Evolutionary conservation across 1,140 invertebrate species (phyloP).

Genomic region (Aphidius gifuensis): DNA sequence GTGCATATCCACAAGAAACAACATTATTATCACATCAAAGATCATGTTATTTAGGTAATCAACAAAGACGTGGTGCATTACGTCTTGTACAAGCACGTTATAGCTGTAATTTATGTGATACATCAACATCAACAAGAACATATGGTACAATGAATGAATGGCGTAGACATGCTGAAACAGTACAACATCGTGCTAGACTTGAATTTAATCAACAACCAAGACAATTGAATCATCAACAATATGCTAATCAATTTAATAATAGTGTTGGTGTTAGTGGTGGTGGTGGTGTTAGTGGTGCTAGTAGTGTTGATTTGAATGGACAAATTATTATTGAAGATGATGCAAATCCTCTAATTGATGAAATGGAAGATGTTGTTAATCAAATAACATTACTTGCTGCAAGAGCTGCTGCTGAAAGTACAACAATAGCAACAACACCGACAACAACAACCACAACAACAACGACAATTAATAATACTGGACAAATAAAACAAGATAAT

Average conservation of each 20-base stretch:
- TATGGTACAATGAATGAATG: slow-evolving; percentile 62
- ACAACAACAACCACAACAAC: slow-evolving; percentile 28
- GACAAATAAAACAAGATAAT: slow-evolving; percentile 37
- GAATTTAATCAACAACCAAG: slow-evolving; percentile 35
- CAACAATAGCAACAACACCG: slow-evolving; percentile 34
- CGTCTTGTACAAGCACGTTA: slow-evolving; percentile 67
- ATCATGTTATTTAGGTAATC: slow-evolving; percentile 64
- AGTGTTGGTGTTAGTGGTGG: no score
- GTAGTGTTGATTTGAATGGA: slow-evolving; percentile 23
- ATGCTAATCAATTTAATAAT: no score
- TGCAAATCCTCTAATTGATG: slow-evolving; percentile 64
- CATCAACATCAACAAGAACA: slow-evolving; percentile 55
- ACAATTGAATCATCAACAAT: slow-evolving; percentile 23
- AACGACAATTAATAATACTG: slow-evolving; percentile 19
- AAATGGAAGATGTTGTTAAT: slow-evolving; percentile 81
- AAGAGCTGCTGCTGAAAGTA: slow-evolving; percentile 60
- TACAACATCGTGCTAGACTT: slow-evolving; percentile 53
- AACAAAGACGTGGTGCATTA: slow-evolving; percentile 63
- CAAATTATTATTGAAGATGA: slow-evolving; percentile 40
- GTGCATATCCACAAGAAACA: slow-evolving; percentile 74
- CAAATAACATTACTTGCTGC: slow-evolving; percentile 76
- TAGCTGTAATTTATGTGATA: slow-evolving; percentile 67
- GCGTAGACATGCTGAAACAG: slow-evolving; percentile 66
- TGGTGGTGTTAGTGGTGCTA: not conserved
- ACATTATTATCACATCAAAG: slow-evolving; percentile 71